phyloP scores from a whole-genome alignment of 2,888 invertebrate species.

The Agonopterix heracliana region DNA sequence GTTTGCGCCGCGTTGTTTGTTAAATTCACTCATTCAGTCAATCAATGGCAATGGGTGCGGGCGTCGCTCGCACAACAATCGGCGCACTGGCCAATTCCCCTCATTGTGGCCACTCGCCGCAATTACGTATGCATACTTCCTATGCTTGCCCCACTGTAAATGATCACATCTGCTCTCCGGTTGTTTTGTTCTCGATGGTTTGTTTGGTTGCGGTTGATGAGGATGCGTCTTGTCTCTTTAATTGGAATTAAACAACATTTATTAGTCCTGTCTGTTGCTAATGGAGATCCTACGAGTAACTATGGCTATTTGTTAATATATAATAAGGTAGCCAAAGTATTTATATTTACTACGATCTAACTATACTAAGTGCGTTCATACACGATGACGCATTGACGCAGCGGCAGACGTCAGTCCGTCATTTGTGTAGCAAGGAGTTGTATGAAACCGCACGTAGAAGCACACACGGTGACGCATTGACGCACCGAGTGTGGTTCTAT shows the following conservation, averaged over 20 bases:
- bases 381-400: too few relatives aligned
- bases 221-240: slow-evolving; percentile 38
- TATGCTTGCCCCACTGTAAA: slow-evolving; percentile 47
- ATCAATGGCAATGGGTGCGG: slow-evolving; percentile 70
- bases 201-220: slow-evolving; percentile 21
- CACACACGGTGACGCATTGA: too few relatives aligned
- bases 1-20: slow-evolving; percentile 56
- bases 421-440: too few relatives aligned
- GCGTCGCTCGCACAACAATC: slow-evolving; percentile 73
- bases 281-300: too few relatives aligned
- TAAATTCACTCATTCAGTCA: slow-evolving; percentile 66
- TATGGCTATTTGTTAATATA: too few relatives aligned
- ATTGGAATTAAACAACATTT: slow-evolving; percentile 13
- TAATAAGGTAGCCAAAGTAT: too few relatives aligned
- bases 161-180: slow-evolving; percentile 49
- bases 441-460: too few relatives aligned
- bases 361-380: too few relatives aligned
- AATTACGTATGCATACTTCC: slow-evolving; percentile 71
- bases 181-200: slow-evolving; percentile 30
- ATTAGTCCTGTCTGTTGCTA: not conserved
- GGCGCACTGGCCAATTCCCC: slow-evolving; percentile 69
- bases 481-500: too few relatives aligned
- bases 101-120: slow-evolving; percentile 69
- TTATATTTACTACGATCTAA: too few relatives aligned
- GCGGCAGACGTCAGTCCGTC: too few relatives aligned